Base-by-base conservation (phyloP, 2,888 invertebrate species). In the Polymixis lichenea region DNA sequence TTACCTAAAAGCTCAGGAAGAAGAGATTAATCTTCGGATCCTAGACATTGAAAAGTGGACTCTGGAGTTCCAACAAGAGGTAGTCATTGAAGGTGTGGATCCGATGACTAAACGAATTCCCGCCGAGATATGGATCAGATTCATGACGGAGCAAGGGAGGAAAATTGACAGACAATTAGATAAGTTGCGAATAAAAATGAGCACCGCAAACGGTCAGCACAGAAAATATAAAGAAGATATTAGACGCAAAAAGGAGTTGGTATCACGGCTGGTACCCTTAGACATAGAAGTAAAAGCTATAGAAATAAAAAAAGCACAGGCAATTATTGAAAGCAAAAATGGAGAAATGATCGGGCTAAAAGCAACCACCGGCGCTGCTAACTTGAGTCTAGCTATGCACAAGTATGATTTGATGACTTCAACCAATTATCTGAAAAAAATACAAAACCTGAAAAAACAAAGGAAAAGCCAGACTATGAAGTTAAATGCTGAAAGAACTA, bases 251-350 rank as follows among this genome's bases (percentile, higher is more conserved):
- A 46, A 38, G 13, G 79, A 83, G 0, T 28, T 69, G 49, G 15
- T 15, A 25, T 43, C 60, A 49, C 25, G 11, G 0, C 5, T 80
- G 1, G 0, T 55, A 2, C 96, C 97, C 0, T 96, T 97, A 0
- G 98, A 98, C 89, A 97, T 97, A 83, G 97, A 97, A 65, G 96
- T 97, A 86, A 86, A 97, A 19, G 94, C 95, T 82, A 97, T 97
- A 38, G 97, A 97, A 86, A 97, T 97, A 86, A 86, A 95, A 17
- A 95, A 97, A 85, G 96, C 96, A 65, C 65, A 93, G 22, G 91
- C 92, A 68, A 90, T 93, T 6, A 97, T 97, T 58, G 97, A 97
- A 9, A 93, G 95, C 51, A 97, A 97, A 86, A 92, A 95, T 65
- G 86, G 88, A 3, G 95, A 97, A 77, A 83, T 97, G 22, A 89